phyloP scores from a whole-genome alignment of 1,140 invertebrate species.

The Scaptomyza pallida region DNA sequence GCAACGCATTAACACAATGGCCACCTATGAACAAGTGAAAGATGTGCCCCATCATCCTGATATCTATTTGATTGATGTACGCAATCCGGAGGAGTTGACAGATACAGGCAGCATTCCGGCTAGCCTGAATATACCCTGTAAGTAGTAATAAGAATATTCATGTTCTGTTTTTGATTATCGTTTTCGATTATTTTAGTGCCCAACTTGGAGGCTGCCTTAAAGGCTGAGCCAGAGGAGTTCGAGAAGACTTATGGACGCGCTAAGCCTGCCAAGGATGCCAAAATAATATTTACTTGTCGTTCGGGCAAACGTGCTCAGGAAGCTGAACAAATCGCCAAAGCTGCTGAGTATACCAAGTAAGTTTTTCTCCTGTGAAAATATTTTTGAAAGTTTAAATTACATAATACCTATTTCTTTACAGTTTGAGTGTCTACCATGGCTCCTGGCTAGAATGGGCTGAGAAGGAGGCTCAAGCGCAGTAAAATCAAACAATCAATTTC shows the following conservation, averaged over 20 bases:
- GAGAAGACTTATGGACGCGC: conserved; percentile 83
- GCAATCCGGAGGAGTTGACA: conserved; percentile 87
- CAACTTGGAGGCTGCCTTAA: conserved; percentile 82
- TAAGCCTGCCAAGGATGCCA: conserved; percentile 84
- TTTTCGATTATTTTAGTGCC: conserved; percentile 71
- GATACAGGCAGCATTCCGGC: conserved; percentile 88
- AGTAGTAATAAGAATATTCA: conserved; percentile 19
- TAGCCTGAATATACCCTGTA: conserved; percentile 90
- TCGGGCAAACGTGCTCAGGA: conserved; percentile 84
- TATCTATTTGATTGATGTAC: conserved; percentile 88
- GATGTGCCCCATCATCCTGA: conserved; percentile 83
- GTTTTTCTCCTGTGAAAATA: background rate
- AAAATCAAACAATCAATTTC: background rate
- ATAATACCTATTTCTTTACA: conserved; percentile 85
- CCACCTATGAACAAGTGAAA: conserved; percentile 85
- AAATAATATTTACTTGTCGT: conserved; percentile 85
- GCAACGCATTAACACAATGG: conserved; percentile 47
- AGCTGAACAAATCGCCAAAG: conserved; percentile 84
- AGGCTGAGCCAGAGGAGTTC: conserved; percentile 84
- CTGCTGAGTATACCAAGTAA: conserved; percentile 85
- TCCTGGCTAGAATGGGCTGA: conserved; percentile 91
- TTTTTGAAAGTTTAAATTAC: background rate
- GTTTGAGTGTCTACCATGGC: conserved; percentile 94
- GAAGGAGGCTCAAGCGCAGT: conserved; percentile 63
- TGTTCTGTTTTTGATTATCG: background rate